These are phyloP conservation scores for Anseranas semipalmata DNA, from an alignment of 2,113 vertebrate genomes.

Conservation along the genomic window DNA sequence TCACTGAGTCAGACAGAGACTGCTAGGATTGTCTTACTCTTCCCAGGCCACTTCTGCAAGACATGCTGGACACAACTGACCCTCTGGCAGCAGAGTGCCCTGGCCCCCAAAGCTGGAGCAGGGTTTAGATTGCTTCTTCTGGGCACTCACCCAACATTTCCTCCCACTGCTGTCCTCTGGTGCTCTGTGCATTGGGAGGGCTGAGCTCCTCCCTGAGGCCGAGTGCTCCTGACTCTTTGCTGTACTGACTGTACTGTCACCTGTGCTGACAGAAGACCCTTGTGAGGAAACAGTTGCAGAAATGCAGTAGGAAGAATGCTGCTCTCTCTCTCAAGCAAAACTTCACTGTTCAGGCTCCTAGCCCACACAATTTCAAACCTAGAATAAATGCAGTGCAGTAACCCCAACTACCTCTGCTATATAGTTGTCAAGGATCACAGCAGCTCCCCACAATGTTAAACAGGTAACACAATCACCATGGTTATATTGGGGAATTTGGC, in stretches of 20 bases:
- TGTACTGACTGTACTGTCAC: not conserved
- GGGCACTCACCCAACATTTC: no score
- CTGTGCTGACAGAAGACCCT: not conserved
- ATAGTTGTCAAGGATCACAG: not conserved
- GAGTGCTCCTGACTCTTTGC: not conserved
- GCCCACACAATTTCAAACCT: not conserved
- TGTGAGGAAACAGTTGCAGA: not conserved
- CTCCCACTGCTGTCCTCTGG: no score
- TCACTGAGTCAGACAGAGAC: not conserved
- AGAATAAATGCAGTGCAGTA: not conserved
- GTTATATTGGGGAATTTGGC: not conserved
- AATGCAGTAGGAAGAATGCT: not conserved
- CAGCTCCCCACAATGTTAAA: not conserved
- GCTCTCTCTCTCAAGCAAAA: not conserved
- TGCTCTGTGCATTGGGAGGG: not conserved
- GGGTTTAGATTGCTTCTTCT: no score
- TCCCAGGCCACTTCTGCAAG: not conserved
- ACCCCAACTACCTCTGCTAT: not conserved
- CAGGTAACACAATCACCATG: not conserved
- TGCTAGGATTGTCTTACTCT: not conserved
- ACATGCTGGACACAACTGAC: rapidly evolving
- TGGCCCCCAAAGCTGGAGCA: not conserved
- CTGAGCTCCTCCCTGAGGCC: not conserved
- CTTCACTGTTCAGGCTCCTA: not conserved
- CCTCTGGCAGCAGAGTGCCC: not conserved